Evolutionary conservation across 2,113 vertebrate species (phyloP).

Genomic region (Dicentrarchus labrax): DNA sequence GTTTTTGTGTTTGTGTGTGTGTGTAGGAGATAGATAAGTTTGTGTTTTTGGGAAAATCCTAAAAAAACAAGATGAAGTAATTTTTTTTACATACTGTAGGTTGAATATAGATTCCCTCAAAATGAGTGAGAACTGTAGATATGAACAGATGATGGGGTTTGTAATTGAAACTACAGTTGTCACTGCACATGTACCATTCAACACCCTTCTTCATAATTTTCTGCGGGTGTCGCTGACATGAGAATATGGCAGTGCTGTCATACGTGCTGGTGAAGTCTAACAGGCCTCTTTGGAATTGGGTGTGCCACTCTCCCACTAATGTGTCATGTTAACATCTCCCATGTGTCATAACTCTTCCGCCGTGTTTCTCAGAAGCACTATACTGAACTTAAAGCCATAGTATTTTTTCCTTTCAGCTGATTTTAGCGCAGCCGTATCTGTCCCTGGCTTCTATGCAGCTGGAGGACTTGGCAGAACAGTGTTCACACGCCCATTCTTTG

Average conservation of each 20-base stretch:
- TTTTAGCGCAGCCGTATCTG: constrained; percentile 25
- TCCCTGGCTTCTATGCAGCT: constrained; percentile 21
- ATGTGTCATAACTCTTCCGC: constrained; percentile 69
- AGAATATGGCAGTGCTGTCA: constrained; percentile 56
- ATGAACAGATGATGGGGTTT: background rate
- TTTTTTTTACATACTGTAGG: background rate
- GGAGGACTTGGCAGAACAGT: constrained; percentile 38
- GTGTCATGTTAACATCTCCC: constrained; percentile 75
- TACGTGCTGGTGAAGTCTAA: constrained; percentile 62
- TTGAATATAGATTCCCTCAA: background rate
- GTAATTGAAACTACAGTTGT: constrained; percentile 28
- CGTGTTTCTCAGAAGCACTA: constrained; percentile 55
- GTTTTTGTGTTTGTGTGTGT: background rate
- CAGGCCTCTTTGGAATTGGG: constrained; percentile 75
- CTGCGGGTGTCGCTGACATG: constrained; percentile 58
- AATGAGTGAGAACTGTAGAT: background rate
- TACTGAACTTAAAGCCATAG: constrained; percentile 39
- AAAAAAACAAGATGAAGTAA: background rate
- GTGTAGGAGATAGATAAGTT: background rate
- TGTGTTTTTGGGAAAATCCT: background rate
- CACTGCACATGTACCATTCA: constrained; percentile 31
- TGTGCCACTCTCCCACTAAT: constrained; percentile 76
- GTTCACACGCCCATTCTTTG: constrained; percentile 61
- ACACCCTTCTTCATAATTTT: constrained; percentile 28
- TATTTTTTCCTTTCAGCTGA: constrained; percentile 23